Evolutionary conservation across 2,888 invertebrate species (phyloP), one percentile per base, ranked within the genome.

Genomic region (Mayetiola destructor): DNA sequence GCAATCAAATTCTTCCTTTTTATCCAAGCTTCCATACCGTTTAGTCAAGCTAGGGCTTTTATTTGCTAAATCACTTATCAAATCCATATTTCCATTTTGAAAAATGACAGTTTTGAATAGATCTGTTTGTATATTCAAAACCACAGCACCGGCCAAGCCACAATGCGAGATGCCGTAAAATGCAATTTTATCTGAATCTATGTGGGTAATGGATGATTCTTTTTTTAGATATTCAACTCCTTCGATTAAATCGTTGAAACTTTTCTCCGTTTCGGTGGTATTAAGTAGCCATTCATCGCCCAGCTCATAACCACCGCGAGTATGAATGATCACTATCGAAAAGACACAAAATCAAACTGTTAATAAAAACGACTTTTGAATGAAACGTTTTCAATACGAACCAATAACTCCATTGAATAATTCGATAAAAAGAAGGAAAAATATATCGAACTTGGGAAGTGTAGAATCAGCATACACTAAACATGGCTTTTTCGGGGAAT

Each of bases 1-100:
- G 53, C 30, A 18, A 8, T 53, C 53, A 16, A 30, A 53, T 10
- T 53, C 53, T 6, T 30, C 39, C 16, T 53, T 53, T 21, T 30
- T 53, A 10, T 53, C 9, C 29, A 30, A n/a, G 18, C 16, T 27
- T 6, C 52, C 52, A 52, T 52, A 52, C 27, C 16, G 52, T 27
- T 52, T 48, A 10, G 48, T 21, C 48, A 16, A 48, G 5, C 3
- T 16, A 20, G 4, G 18, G 10, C 48, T 20, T 18, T 48, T 48
- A 23, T n/a, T 21, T 29, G 52, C 14, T 27, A 53, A 27, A 53
- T 53, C 53, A 29, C 16, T n/a, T 30, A 53, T 53, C 18, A 53
- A 30, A 30, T 53, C 53, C 29, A 53, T 32, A 16, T 53, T 53
- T 3, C 30, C 30, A 53, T 53, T 53, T 53, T 30, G 53, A 29